Percentiles rank a stretch among this genome's conserved stretches.
Conservation (phyloP, 2,888 invertebrate genomes). For the Spodoptera littoralis region DNA sequence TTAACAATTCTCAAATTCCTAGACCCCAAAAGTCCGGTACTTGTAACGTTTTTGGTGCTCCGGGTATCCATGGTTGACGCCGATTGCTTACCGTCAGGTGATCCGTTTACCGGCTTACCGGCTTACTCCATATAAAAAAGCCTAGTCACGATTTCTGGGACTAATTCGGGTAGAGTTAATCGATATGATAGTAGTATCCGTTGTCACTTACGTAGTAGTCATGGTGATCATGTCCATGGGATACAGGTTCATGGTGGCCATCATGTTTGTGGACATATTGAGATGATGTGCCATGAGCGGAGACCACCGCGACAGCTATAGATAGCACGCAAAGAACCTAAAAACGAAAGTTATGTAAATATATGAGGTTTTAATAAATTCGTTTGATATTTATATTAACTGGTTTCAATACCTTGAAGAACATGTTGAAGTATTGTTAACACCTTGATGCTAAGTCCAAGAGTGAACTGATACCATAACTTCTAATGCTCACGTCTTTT, state of each 20-base stretch:
- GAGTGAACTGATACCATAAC: constrained; percentile 33
- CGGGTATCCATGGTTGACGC: too few relatives aligned
- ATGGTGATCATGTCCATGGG: constrained; percentile 61
- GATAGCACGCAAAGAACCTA: constrained; percentile 41
- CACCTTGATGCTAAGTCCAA: constrained; percentile 2
- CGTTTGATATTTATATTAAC: too few relatives aligned
- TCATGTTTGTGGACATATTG: constrained; percentile 66
- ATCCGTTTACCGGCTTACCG: too few relatives aligned
- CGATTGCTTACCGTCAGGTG: too few relatives aligned
- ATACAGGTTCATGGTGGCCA: constrained; percentile 69
- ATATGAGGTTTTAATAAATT: neutral
- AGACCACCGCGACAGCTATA: constrained; percentile 19
- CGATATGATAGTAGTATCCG: neutral
- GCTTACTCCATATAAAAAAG: too few relatives aligned
- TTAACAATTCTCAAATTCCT: too few relatives aligned
- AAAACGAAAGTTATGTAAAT: neutral
- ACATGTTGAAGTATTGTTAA: constrained; percentile 22
- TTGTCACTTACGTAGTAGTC: constrained; percentile 39
- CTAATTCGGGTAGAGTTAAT: too few relatives aligned
- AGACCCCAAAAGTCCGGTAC: too few relatives aligned
- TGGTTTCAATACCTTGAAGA: constrained; percentile 33
- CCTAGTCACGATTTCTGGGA: too few relatives aligned
- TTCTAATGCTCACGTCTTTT: constrained; percentile 35
- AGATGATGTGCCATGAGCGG: constrained; percentile 48
- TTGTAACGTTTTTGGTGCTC: too few relatives aligned